These are phyloP conservation scores for Eptesicus fuscus DNA, from an alignment of 2,113 vertebrate species.

Conservation along the genomic window DNA sequence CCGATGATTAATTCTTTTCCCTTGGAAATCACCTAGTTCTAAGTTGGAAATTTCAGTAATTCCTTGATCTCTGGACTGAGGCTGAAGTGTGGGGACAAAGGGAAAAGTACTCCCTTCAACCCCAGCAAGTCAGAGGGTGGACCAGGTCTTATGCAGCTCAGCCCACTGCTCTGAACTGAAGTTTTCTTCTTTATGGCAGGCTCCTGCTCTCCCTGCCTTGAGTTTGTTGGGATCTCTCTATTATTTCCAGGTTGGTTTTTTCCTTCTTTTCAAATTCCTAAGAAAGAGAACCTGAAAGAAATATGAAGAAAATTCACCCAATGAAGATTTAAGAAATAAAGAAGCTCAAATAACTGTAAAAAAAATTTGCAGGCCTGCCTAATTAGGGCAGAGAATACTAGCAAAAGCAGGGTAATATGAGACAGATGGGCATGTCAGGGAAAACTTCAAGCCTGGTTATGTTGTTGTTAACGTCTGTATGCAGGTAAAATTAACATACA, in stretches of 20 bases:
- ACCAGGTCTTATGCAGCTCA: too few species aligned
- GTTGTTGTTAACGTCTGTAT: not conserved
- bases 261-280: not conserved
- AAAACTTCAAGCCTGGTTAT: not conserved
- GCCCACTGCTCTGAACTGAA: not conserved
- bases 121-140: not conserved
- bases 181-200: not conserved
- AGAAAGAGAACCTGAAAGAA: not conserved
- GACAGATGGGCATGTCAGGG: too few species aligned
- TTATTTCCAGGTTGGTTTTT: not conserved
- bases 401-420: not conserved
- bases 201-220: not conserved
- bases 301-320: not conserved
- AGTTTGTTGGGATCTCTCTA: not conserved
- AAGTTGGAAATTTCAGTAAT: not conserved
- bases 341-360: not conserved
- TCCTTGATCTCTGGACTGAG: not conserved
- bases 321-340: not conserved
- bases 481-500: not conserved
- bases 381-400: not conserved
- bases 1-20: not conserved
- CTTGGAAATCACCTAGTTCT: not conserved
- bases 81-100: not conserved
- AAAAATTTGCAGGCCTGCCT: not conserved
- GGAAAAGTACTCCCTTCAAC: not conserved